Evolutionary conservation across 2,888 invertebrate genomes (phyloP).

Genomic region (Syrista parreyssii): DNA sequence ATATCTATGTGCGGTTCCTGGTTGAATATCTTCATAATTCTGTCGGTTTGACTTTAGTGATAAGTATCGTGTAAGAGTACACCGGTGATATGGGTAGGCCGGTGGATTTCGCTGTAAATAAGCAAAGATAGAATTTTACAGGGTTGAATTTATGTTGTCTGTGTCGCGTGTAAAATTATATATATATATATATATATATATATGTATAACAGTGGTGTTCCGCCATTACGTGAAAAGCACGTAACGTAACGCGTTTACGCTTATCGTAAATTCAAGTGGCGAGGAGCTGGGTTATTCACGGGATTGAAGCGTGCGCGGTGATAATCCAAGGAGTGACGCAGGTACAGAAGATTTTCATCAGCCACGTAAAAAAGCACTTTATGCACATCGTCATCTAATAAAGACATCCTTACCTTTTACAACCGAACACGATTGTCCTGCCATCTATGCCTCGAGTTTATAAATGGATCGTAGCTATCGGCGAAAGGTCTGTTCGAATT

Average conservation of each 20-base stretch:
- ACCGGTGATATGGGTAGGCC: not conserved
- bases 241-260: not conserved
- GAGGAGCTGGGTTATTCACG: not conserved
- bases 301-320: not conserved
- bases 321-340: not conserved
- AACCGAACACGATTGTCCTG: not conserved
- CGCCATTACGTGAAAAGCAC: not conserved
- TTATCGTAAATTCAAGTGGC: not conserved
- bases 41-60: not conserved
- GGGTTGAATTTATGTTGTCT: not conserved
- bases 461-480: slow-evolving; percentile 34
- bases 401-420: not conserved
- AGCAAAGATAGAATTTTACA: not conserved
- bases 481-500: slow-evolving; percentile 26
- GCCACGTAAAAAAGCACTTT: not conserved
- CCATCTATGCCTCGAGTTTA: slow-evolving; percentile 18
- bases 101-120: not conserved
- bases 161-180: not conserved
- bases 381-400: not conserved
- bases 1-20: not conserved
- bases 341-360: not conserved
- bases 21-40: not conserved
- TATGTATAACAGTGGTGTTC: not conserved
- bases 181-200: not conserved
- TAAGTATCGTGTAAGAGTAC: not conserved